A percentile compares a stretch with the other conserved stretches of the same genome.
Conservation (phyloP, 2,888 invertebrate genomes). For the Megastigmus dorsalis region DNA sequence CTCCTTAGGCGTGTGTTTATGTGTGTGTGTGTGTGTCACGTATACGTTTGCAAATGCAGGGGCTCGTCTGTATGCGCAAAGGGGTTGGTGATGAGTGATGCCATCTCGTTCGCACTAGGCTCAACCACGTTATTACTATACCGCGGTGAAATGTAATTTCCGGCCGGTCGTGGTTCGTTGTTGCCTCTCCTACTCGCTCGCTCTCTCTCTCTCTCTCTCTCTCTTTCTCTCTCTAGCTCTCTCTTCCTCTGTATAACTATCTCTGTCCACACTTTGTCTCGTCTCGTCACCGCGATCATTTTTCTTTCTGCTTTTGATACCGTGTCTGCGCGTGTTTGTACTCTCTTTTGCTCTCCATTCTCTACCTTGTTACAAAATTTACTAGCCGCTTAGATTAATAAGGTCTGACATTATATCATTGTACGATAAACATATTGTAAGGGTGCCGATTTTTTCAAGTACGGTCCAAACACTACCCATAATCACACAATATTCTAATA, state of each 20-base stretch:
- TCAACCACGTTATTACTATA: constrained; percentile 65
- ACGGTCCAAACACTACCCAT: too few species aligned
- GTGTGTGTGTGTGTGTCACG: neutral
- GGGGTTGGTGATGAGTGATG: constrained; percentile 49
- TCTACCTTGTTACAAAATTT: too few species aligned
- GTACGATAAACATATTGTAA: too few species aligned
- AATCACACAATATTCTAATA: too few species aligned
- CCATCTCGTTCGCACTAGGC: constrained; percentile 41
- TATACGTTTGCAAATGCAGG: constrained; percentile 1
- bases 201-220: neutral
- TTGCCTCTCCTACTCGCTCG: constrained; percentile 52
- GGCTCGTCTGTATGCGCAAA: constrained; percentile 42
- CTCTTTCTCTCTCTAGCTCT: constrained; percentile 5
- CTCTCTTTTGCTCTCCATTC: too few species aligned
- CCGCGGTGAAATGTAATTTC: constrained; percentile 72
- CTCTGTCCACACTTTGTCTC: constrained; percentile 11
- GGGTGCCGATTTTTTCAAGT: too few species aligned
- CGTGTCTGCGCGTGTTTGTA: too few species aligned
- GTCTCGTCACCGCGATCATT: constrained; percentile 15
- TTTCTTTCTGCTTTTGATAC: too few species aligned
- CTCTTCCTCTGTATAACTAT: neutral
- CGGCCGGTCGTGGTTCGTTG: constrained; percentile 64
- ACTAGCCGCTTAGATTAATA: too few species aligned
- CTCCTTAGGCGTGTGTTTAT: neutral
- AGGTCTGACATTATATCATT: too few species aligned